A percentile compares a stretch with the other conserved stretches of the same genome.
phyloP scores from a whole-genome alignment of 2,797 vertebrate genomes.

The Anabacerthia variegaticeps region DNA sequence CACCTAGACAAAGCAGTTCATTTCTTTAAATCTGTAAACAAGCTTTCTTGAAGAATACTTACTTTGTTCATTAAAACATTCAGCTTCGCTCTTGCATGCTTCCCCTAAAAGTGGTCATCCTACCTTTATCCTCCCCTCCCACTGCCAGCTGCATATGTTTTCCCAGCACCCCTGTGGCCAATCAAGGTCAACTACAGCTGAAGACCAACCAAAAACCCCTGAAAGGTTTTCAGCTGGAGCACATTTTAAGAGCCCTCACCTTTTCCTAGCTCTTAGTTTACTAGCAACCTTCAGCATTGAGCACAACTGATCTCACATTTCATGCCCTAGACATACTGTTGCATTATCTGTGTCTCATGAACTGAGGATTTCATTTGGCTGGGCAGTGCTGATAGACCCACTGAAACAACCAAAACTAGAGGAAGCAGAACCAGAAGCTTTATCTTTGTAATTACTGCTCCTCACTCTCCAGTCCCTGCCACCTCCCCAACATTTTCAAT shows the following conservation, averaged over 20 bases:
- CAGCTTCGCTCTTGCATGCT: background rate
- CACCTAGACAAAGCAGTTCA: background rate
- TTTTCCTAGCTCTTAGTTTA: background rate
- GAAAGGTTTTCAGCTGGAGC: background rate
- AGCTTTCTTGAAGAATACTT: background rate
- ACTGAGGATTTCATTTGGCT: background rate
- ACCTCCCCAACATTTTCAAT: background rate
- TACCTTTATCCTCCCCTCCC: background rate
- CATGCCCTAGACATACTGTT: background rate
- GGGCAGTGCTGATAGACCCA: background rate
- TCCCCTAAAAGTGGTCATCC: background rate
- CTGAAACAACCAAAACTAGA: background rate
- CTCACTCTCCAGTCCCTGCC: background rate
- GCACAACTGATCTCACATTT: background rate
- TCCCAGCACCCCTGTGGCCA: background rate
- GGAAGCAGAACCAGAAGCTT: background rate
- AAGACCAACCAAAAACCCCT: background rate
- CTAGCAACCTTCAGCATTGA: background rate
- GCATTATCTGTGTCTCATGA: background rate
- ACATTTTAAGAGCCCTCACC: background rate
- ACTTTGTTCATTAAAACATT: background rate
- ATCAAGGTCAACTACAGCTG: background rate
- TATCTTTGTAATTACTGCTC: background rate
- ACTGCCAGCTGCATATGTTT: background rate
- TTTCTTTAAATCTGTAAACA: background rate